Evolutionary conservation across 1,140 invertebrate genomes (phyloP), one percentile per base, ranked within the genome.

Genomic region (Nilaparvata lugens): DNA sequence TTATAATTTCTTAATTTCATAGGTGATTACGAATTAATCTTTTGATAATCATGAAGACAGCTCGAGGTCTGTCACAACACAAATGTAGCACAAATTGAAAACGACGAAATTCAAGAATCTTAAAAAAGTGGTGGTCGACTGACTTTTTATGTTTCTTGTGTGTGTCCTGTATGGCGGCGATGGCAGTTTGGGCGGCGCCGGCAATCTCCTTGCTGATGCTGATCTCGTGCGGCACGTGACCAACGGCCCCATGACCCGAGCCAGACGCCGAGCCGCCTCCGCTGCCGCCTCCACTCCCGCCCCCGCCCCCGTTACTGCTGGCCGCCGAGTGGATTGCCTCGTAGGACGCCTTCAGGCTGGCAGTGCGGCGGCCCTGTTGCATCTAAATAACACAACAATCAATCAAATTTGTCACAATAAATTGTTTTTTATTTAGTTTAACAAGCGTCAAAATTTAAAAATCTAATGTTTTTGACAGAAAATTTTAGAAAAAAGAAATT

Each of bases 321-420:
- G 24, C 51, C 64, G 65, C 67, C 14, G 77, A 81, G 62, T 84
- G 81, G 42, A 91, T 89, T 0, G 91, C 92, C 73, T 95, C 91
- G 67, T 93, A 93, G 54, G 93, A 96, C 16, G 95, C 94, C 75
- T 97, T 97, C 56, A 98, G 75, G 70, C 92, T 94, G 2, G 93
- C 92, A 0, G 94, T 96, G 52, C 95, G 79, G 60, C 95, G 79
- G 0, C 95, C 95, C 65, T 96, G 91, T 69, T 93, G 91, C 88
- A 97, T 94, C 81, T 88, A 61, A n/a, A 66, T 60, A 25, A 55
- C 66, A 31, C 63, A 62, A 55, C 16, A 57, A 48, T n/a, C n/a
- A 28, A 7, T 24, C 24, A 14, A 24, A 63, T 16, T 45, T 62
- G n/a, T 40, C 16, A n/a, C 31, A 48, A 52, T 2, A 55, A 4